phyloP scores from a whole-genome alignment of 1,140 invertebrate species.

The Latrodectus geometricus region DNA sequence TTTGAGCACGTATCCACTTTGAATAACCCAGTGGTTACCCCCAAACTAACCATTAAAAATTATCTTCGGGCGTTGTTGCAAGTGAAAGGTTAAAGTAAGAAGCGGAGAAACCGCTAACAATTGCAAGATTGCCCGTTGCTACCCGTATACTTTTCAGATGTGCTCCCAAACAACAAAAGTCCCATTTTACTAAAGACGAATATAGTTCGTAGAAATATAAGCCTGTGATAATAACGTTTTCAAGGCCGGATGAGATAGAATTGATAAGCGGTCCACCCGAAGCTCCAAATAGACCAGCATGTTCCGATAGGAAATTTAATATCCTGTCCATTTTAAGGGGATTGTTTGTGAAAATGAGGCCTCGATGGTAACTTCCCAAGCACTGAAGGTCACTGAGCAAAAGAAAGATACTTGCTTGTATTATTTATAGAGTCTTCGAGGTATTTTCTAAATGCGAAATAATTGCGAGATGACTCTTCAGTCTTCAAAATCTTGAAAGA shows the following conservation, averaged over 20 bases:
- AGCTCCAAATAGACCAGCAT: slow-evolving; percentile 30
- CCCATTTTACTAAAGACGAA: neutral
- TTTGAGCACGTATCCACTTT: too few relatives aligned
- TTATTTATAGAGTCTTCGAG: neutral
- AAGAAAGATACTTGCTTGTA: neutral
- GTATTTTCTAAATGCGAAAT: too few relatives aligned
- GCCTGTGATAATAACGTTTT: slow-evolving; percentile 45
- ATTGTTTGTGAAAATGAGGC: slow-evolving; percentile 32
- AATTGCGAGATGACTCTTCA: too few relatives aligned
- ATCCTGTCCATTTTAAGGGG: slow-evolving; percentile 40
- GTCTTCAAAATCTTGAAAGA: too few relatives aligned
- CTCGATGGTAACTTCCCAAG: slow-evolving; percentile 11
- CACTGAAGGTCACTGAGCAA: slow-evolving; percentile 9
- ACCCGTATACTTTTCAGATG: neutral
- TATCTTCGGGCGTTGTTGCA: neutral
- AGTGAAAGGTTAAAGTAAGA: neutral
- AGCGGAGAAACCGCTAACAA: neutral
- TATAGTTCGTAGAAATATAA: slow-evolving; percentile 34
- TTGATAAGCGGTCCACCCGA: slow-evolving; percentile 2
- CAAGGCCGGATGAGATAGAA: slow-evolving; percentile 54
- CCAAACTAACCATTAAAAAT: neutral
- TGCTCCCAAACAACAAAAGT: neutral
- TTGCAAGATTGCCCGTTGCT: neutral
- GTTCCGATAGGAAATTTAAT: slow-evolving; percentile 45
- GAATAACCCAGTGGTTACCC: too few relatives aligned